Evolutionary conservation across 1,140 invertebrate species (phyloP).

Genomic region (Thaumetopoea pityocampa): DNA sequence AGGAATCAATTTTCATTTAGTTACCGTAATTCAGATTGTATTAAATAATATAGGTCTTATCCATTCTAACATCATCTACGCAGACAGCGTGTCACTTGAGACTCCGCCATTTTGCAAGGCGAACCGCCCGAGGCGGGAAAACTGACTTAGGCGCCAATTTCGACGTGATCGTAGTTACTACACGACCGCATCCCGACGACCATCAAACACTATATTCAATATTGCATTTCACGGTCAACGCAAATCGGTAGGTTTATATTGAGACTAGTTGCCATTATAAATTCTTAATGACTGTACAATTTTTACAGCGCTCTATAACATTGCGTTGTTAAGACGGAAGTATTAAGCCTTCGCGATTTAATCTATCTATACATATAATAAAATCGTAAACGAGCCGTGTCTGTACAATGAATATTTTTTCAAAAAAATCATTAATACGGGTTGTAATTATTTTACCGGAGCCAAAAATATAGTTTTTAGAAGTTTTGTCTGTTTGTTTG

Average conservation of each 20-base stretch:
- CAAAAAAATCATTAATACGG: too few relatives aligned
- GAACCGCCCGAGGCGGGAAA: conserved; percentile 65
- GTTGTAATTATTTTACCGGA: too few relatives aligned
- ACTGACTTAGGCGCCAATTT: conserved; percentile 73
- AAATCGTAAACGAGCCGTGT: too few relatives aligned
- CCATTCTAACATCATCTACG: conserved; percentile 40
- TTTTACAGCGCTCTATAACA: conserved; percentile 49
- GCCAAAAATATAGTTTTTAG: too few relatives aligned
- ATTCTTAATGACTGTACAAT: conserved; percentile 63
- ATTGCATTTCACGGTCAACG: conserved; percentile 14
- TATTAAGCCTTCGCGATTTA: too few relatives aligned
- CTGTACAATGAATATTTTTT: too few relatives aligned
- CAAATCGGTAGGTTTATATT: conserved; percentile 30
- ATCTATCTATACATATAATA: too few relatives aligned
- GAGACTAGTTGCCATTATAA: conserved; percentile 45
- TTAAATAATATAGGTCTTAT: conserved; percentile 34
- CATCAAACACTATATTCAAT: conserved; percentile 18
- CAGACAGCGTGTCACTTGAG: conserved; percentile 60
- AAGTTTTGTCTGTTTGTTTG: too few relatives aligned
- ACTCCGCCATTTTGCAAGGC: conserved; percentile 70
- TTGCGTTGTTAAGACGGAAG: conserved; percentile 24
- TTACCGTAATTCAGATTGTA: conserved; percentile 7
- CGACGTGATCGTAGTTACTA: conserved; percentile 50
- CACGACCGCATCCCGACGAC: conserved; percentile 38
- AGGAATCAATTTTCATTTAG: conserved; percentile 1